A percentile compares a stretch with the other conserved stretches of the same genome.
Conservation (phyloP, 1,140 invertebrate species). For the Micrasema longulum region DNA sequence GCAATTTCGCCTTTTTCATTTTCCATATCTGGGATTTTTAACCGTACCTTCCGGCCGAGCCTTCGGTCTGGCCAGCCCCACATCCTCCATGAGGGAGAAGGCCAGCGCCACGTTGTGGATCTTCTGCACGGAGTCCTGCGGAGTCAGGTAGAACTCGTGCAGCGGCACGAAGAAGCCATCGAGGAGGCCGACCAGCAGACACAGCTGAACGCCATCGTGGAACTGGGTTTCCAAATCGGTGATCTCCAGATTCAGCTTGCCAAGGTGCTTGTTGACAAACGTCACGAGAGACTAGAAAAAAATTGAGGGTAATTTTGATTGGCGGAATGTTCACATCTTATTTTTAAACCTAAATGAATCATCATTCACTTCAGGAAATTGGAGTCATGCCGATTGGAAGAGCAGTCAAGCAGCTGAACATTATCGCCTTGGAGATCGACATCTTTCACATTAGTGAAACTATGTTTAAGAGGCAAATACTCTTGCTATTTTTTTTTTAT, state of each 20-base stretch:
- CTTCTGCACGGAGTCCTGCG: conserved; percentile 90
- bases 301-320: conserved; percentile 73
- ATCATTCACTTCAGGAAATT: too few species aligned
- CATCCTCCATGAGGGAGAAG: conserved; percentile 98
- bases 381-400: too few species aligned
- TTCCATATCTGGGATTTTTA: too few species aligned
- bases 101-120: conserved; percentile 97
- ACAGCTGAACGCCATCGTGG: conserved; percentile 96
- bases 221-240: conserved; percentile 94
- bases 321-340: too few species aligned
- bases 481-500: too few species aligned
- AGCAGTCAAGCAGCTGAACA: too few species aligned
- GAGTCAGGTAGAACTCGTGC: conserved; percentile 94
- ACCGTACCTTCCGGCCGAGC: conserved; percentile 91
- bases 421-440: too few species aligned
- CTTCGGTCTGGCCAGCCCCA: conserved; percentile 94
- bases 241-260: conserved; percentile 97
- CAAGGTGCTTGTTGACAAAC: conserved; percentile 98
- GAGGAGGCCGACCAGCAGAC: conserved; percentile 93
- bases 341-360: too few species aligned
- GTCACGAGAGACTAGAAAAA: conserved; percentile 93
- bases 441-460: too few species aligned
- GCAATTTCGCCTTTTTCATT: too few species aligned
- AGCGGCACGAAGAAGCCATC: conserved; percentile 98
- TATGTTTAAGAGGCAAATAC: too few species aligned